These are phyloP conservation scores for Diarsia mendica DNA, from an alignment of 2,888 invertebrate species.

Conservation along the genomic window DNA sequence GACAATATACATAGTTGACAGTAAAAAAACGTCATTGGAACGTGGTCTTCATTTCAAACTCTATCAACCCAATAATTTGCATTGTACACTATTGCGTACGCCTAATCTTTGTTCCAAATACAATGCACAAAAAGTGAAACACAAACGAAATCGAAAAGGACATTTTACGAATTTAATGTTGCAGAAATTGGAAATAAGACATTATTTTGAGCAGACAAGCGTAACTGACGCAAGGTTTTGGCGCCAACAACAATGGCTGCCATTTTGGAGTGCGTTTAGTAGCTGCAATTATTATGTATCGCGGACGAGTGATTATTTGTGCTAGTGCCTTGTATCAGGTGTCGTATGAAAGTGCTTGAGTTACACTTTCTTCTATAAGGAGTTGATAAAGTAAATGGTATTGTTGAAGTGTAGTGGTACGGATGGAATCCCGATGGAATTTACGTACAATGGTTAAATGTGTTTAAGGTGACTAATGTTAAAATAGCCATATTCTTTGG, in stretches of 20 bases:
- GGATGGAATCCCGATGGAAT: conserved; percentile 7
- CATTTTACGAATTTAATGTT: conserved; percentile 58
- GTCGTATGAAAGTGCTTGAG: conserved; percentile 51
- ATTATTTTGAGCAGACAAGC: conserved; percentile 53
- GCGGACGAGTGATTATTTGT: conserved; percentile 52
- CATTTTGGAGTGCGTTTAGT: conserved; percentile 62
- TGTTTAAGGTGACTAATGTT: neutral
- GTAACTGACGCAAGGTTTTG: conserved; percentile 65
- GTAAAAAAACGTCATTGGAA: conserved; percentile 2
- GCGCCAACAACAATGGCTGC: conserved; percentile 64
- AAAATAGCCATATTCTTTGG: no score
- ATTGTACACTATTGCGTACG: conserved; percentile 27
- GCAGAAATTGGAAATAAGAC: conserved; percentile 56
- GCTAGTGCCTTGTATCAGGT: conserved; percentile 47
- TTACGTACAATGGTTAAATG: neutral
- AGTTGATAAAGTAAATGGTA: conserved; percentile 4
- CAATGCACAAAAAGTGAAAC: conserved; percentile 57
- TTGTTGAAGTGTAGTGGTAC: conserved; percentile 36
- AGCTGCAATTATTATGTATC: conserved; percentile 54
- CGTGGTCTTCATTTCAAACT: conserved; percentile 40
- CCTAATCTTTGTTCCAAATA: conserved; percentile 27
- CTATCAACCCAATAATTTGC: conserved; percentile 48
- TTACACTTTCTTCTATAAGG: conserved; percentile 59
- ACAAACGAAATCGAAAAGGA: conserved; percentile 59
- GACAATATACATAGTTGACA: neutral